Percentiles rank a stretch among this genome's conserved stretches.
Evolutionary conservation across 2,113 vertebrate genomes (phyloP).

Genomic region (Oreochromis aureus): DNA sequence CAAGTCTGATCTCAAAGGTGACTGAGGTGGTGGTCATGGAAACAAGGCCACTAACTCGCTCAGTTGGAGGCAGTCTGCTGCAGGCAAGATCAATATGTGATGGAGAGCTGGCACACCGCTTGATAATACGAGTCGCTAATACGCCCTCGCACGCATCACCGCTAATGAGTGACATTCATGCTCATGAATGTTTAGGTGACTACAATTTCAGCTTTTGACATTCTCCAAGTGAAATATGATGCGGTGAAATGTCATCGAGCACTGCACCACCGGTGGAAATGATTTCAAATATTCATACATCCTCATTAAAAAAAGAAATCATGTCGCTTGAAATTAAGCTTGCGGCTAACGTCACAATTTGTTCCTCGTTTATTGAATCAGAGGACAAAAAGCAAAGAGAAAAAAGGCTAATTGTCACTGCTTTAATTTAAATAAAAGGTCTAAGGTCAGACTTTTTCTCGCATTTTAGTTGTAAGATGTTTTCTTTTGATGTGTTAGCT

Average conservation of each 20-base stretch:
- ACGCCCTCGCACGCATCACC: background rate
- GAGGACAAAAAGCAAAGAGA: background rate
- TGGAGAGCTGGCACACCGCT: background rate
- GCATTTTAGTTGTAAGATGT: background rate
- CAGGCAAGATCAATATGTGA: conserved; percentile 32
- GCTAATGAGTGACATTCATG: background rate
- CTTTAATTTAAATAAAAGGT: background rate
- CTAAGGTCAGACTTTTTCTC: background rate
- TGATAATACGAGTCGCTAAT: background rate
- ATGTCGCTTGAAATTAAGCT: background rate
- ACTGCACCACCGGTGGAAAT: background rate
- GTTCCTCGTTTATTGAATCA: background rate
- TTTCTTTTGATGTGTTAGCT: background rate
- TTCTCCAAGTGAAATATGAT: background rate
- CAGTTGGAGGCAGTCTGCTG: conserved; percentile 23
- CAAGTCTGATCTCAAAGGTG: conserved; percentile 42
- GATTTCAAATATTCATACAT: conserved; percentile 9
- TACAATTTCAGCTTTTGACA: background rate
- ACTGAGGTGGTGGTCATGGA: conserved; percentile 60
- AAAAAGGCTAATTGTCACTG: background rate
- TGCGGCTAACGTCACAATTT: background rate
- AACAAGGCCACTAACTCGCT: conserved; percentile 36
- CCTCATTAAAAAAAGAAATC: background rate
- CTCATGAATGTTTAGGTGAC: background rate
- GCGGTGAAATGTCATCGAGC: background rate